These are phyloP conservation scores for Ochotona curzoniae DNA, from an alignment of 2,113 vertebrate genomes.

Conservation along the genomic window DNA sequence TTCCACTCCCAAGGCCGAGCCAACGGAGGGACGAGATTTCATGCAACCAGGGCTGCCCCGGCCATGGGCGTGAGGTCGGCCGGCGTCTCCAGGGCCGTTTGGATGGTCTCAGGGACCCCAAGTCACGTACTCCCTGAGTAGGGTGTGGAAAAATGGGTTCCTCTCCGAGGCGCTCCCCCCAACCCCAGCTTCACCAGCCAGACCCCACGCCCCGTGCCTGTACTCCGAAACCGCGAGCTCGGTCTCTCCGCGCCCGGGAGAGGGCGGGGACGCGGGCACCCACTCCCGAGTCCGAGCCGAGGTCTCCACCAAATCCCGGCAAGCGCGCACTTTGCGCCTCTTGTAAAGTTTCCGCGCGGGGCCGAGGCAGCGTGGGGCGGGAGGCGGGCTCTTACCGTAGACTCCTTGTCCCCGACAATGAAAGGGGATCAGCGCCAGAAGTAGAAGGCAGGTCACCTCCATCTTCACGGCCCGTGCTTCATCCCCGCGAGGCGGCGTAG, in stretches of 20 bases:
- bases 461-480: slow-evolving; percentile 79
- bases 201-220: not conserved
- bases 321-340: slow-evolving; percentile 68
- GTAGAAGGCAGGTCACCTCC: slow-evolving; percentile 82
- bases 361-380: not conserved
- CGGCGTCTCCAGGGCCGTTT: not conserved
- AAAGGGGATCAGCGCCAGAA: slow-evolving; percentile 78
- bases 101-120: not conserved
- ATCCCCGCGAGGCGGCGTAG: slow-evolving; percentile 81
- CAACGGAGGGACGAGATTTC: not conserved
- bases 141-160: slow-evolving; percentile 11
- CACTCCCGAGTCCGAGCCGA: slow-evolving; percentile 37
- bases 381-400: slow-evolving; percentile 78
- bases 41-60: not conserved
- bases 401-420: slow-evolving; percentile 80
- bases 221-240: slow-evolving; percentile 16
- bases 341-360: slow-evolving; percentile 77
- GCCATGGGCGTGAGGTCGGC: not conserved
- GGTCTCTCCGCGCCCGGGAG: not conserved
- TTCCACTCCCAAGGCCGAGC: slow-evolving; percentile 40
- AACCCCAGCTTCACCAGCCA: slow-evolving; percentile 11
- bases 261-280: slow-evolving; percentile 32
- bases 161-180: slow-evolving; percentile 1
- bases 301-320: slow-evolving; percentile 50
- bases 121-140: not conserved